Evolutionary conservation across 1,140 invertebrate species (phyloP).

Genomic region (Aphelenchoides fujianensis): DNA sequence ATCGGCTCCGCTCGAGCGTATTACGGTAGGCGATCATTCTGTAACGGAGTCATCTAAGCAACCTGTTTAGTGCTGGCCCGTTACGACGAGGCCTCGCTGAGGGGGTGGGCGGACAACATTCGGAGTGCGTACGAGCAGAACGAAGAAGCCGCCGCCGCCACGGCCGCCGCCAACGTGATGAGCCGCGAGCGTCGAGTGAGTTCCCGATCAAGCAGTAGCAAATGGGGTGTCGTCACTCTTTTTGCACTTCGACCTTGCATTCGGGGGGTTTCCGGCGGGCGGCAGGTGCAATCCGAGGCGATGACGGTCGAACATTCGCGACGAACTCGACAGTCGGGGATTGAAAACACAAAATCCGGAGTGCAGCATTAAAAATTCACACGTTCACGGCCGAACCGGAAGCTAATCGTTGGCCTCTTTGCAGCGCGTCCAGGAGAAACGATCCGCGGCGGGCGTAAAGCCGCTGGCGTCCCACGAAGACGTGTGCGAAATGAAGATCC

Average conservation of each 20-base stretch:
- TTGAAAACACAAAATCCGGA: background rate
- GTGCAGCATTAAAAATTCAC: too few relatives aligned
- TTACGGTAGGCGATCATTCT: background rate
- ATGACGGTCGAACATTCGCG: background rate
- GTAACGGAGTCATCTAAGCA: background rate
- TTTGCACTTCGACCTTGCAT: background rate
- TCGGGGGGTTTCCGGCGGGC: too few relatives aligned
- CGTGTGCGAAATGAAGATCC: slow-evolving; percentile 28
- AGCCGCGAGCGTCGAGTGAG: background rate
- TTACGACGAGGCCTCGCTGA: slow-evolving; percentile 1
- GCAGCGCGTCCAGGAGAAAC: slow-evolving; percentile 1
- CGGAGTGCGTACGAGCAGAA: too few relatives aligned
- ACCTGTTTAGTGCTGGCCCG: slow-evolving; percentile 8
- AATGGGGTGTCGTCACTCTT: background rate
- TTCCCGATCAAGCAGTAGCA: background rate
- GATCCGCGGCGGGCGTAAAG: slow-evolving; percentile 17
- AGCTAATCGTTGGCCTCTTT: background rate
- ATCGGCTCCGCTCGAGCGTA: background rate
- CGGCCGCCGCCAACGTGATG: background rate
- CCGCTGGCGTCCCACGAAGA: slow-evolving; percentile 16
- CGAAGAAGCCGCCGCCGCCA: too few relatives aligned
- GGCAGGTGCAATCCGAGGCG: background rate
- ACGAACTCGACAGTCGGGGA: background rate
- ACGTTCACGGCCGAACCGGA: too few relatives aligned
- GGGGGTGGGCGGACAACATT: background rate